Base-by-base conservation (phyloP, 2,888 invertebrate species). In the Operophtera brumata region DNA sequence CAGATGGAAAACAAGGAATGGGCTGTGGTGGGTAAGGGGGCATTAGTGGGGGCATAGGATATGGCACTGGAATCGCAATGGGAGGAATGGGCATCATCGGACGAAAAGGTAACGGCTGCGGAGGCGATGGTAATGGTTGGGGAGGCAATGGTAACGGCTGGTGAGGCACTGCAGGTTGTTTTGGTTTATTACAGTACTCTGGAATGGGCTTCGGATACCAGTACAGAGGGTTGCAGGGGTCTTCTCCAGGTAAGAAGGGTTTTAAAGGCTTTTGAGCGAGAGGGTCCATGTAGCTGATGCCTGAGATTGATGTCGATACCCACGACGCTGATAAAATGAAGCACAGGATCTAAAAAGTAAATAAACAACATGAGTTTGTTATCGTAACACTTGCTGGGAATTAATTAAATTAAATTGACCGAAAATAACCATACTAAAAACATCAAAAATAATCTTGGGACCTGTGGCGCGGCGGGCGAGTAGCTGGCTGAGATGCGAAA, bases 221-320 rank as follows among this genome's bases (percentile, higher is more conserved):
- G 52, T 82, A 89, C 0, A 84, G 64, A 0, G 85, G 82, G 37
- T 86, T 81, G 61, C 88, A 88, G 1, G 81, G 80, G 57, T 87
- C 71, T 12, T 73, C 73, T 7, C 66, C 66, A 0, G 60, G 49
- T 13, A 51, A 54, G 5, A 50, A 49, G 0, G 25, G 41, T 12
- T 42, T 57, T 7, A 53, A 34, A 2, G 57, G 57, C 13, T 57
- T 57, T 9, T 54, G 47, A 13, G 57, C 64, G 0, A 74, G 13
- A 0, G 71, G 57, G 28, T 81, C 78, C 67, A 77, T 69, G 54
- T 75, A 83, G 25, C 43, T 75, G 40, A 75, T 12, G 0, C 86
- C 84, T 6, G 64, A 71, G 32, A 84, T 74, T 4, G 79, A 69
- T 54, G 80, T 69, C 56, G 52, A 54, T 42, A 61, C 55, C 26